Base-by-base conservation (phyloP, 2,797 vertebrate genomes). In the Malacoctenus gilli region DNA sequence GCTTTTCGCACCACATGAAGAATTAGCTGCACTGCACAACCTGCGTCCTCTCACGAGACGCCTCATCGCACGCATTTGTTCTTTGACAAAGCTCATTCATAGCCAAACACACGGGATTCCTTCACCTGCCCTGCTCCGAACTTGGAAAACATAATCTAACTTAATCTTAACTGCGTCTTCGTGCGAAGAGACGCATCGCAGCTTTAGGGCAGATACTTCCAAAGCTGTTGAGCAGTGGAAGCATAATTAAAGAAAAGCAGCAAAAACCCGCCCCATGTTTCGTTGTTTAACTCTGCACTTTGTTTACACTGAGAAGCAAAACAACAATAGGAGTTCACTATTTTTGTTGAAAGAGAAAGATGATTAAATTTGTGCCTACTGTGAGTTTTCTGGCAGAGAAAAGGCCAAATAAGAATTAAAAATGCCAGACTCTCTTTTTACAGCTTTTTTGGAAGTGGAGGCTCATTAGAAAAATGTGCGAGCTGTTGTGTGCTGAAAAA, bases 391-490 rank as follows among this genome's bases (percentile, higher is more conserved):
- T 59, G 42, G 32, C 30, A 55, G 62, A 22, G 48, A 36, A 39
- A 30, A 53, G 31, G 12, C 15, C 12, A 32, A 11, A 32, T 32
- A 32, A 3, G 2, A 11, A 32, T 32, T 32, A 32, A 46, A 68
- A 56, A 48, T 36, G 32, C 55, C 43, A 47, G 16, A 40, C n/a
- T 22, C 38, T 63, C 40, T 47, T 23, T 35, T 16, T 14, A 34
- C 21, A 54, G 32, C 8, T 50, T 69, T n/a, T 66, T 42, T 47
- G 31, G 47, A 48, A 59, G 59, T 65, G 41, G 41, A 41, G 59
- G 69, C 66, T 70, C 57, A 65, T 82, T 73, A 75, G 59, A 55
- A 48, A 39, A 71, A 55, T 47, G 43, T 59, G 41, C 10, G 58
- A 73, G 68, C 68, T 59, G 49, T 63, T 72, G 25, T 68, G 46